phyloP scores from a whole-genome alignment of 2,888 invertebrate genomes.

The Bembecia ichneumoniformis region DNA sequence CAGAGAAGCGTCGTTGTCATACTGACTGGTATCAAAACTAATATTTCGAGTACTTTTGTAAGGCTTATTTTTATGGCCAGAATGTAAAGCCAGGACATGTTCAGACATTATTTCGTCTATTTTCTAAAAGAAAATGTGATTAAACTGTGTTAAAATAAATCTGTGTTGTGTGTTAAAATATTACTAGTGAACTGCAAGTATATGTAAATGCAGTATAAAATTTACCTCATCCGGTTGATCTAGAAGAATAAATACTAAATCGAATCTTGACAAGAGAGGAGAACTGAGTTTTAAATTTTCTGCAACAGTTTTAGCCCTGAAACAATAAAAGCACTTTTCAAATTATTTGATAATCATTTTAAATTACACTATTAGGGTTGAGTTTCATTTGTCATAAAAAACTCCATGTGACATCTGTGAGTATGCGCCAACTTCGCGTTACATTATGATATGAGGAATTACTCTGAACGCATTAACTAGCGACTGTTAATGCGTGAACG shows the following conservation, averaged over 20 bases:
- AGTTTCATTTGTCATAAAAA: too few species aligned
- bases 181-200: background rate
- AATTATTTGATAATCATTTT: too few species aligned
- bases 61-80: constrained; percentile 48
- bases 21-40: constrained; percentile 39
- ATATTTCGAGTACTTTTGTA: constrained; percentile 23
- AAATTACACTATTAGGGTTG: too few species aligned
- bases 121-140: constrained; percentile 61
- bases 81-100: constrained; percentile 86
- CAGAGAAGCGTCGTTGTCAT: constrained; percentile 36
- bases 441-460: too few species aligned
- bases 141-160: background rate
- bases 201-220: background rate
- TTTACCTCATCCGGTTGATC: constrained; percentile 87
- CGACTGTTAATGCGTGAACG: too few species aligned
- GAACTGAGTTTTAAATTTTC: constrained; percentile 92
- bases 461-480: too few species aligned
- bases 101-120: constrained; percentile 83
- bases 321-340: constrained; percentile 12
- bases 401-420: too few species aligned
- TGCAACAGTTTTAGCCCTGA: constrained; percentile 83
- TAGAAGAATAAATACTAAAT: constrained; percentile 90
- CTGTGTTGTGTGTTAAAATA: background rate
- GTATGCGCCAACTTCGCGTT: too few species aligned
- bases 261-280: constrained; percentile 91